Evolutionary conservation across 2,113 vertebrate species (phyloP), one percentile per base, ranked within the genome.

Genomic region (Todiramphus saurophagus): DNA sequence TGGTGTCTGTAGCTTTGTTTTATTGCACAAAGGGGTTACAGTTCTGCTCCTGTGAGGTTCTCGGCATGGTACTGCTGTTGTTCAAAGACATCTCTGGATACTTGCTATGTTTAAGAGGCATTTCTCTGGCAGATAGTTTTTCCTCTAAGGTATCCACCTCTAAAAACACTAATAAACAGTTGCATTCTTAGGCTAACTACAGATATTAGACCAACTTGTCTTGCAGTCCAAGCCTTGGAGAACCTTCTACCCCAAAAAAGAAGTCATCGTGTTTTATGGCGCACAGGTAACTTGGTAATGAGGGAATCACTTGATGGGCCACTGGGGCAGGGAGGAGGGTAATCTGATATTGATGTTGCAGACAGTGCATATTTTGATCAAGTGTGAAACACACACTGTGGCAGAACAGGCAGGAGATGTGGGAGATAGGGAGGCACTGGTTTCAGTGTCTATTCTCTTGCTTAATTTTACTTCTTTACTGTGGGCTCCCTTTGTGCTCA

Each of bases 1-100:
- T 97, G 95, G 50, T 81, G 76, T 62, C 66, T 46, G 64, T 94
- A 94, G 83, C 72, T 94, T 70, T 92, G 75, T 86, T 94, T 83
- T 79, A 87, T 70, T 55, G 63, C 94, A 46, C 59, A 67, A 85
- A 93, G 68, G 51, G 91, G 46, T 68, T 74, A n/a, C 3, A 30
- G 16, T 88, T 72, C 72, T 58, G 76, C 68, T 81, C 51, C 85
- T 88, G 72, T 59, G 79, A 82, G 85, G 75, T 86, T 35, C 31
- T 70, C 0, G 0, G 39, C 30, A 48, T 63, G 13, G 28, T 70
- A 13, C 63, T 87, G 75, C 75, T 83, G 35, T 77, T 83, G 41
- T 48, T 87, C 33, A 92, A 58, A 31, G 58, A 55, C 37, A 2
- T 88, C 66, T 33, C 31, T 59, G 75, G 39, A 37, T 16, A 37